Percentiles rank a stretch among this genome's conserved stretches.
Conservation (phyloP, 1,140 invertebrate genomes). For the Drosophila nasuta region DNA sequence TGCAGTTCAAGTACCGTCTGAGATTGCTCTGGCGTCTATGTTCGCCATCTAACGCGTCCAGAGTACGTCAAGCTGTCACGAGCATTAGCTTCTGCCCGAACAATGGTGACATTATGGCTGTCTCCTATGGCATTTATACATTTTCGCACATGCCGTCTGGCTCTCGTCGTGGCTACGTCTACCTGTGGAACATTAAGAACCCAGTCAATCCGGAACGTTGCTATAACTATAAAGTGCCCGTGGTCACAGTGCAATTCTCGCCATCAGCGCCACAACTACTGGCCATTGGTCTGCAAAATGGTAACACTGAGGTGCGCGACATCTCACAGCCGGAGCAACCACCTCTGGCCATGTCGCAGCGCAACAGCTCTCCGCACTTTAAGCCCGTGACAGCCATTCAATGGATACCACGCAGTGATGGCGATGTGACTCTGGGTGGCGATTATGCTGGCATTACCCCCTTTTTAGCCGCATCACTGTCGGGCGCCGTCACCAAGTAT, state of each 20-base stretch:
- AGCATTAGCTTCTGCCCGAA: conserved; percentile 88
- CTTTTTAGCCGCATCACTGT: conserved; percentile 86
- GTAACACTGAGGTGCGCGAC: conserved; percentile 90
- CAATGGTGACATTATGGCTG: conserved; percentile 89
- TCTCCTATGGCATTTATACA: conserved; percentile 89
- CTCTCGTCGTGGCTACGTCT: conserved; percentile 83
- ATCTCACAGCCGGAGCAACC: conserved; percentile 86
- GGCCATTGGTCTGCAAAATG: conserved; percentile 92
- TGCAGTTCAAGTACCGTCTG: conserved; percentile 88
- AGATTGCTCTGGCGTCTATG: conserved; percentile 88
- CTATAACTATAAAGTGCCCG: conserved; percentile 89
- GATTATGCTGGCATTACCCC: conserved; percentile 66
- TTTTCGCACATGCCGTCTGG: conserved; percentile 27
- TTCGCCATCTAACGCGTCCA: conserved; percentile 23
- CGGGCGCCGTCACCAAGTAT: conserved; percentile 87
- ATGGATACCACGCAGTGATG: conserved; percentile 85
- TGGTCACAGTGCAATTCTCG: conserved; percentile 92
- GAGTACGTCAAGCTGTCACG: conserved; percentile 85
- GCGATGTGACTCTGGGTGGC: conserved; percentile 73
- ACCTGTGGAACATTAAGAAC: conserved; percentile 94
- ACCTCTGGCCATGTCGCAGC: conserved; percentile 86
- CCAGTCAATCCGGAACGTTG: conserved; percentile 91
- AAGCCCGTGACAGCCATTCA: conserved; percentile 89
- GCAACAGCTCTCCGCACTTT: conserved; percentile 86
- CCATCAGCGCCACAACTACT: conserved; percentile 89